These are phyloP conservation scores for Cynaeus angustus DNA, from an alignment of 2,888 invertebrate species.

Conservation along the genomic window DNA sequence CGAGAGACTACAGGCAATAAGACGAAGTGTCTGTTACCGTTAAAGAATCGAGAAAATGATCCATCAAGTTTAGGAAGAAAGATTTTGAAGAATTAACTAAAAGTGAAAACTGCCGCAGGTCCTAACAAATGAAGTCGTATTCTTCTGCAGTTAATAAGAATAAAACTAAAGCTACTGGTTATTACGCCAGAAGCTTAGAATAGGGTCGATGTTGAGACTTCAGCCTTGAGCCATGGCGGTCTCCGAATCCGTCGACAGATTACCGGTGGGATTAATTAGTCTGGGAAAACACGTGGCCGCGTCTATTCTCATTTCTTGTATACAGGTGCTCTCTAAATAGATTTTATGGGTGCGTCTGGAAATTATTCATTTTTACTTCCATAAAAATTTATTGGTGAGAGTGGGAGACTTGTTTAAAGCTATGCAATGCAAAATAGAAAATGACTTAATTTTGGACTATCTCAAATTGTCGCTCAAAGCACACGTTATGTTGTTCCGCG, in stretches of 20 bases:
- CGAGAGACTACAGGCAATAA: neutral
- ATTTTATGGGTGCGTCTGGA: conserved; percentile 27
- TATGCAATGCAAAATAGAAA: conserved; percentile 6
- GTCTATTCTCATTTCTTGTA: conserved; percentile 17
- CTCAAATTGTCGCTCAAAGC: too few species aligned
- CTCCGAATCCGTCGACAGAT: conserved; percentile 25
- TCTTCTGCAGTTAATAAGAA: neutral
- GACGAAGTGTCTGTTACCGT: conserved; percentile 14
- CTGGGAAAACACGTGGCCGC: conserved; percentile 34
- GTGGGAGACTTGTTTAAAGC: conserved; percentile 8
- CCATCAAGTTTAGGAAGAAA: neutral
- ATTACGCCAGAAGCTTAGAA: conserved; percentile 9
- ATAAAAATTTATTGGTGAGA: conserved; percentile 10
- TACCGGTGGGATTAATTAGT: conserved; percentile 21
- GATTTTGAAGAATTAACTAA: neutral
- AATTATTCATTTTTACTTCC: conserved; percentile 19
- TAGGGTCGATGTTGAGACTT: conserved; percentile 5
- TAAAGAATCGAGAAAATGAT: neutral
- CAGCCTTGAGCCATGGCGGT: conserved; percentile 21
- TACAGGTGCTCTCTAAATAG: conserved; percentile 32
- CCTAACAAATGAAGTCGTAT: conserved; percentile 2
- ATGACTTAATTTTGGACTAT: conserved; percentile 17
- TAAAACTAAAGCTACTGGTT: conserved; percentile 10
- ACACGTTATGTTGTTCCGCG: too few species aligned
- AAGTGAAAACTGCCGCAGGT: neutral